These are phyloP conservation scores for Camelus dromedarius DNA, from an alignment of 2,113 vertebrate species.

Conservation along the genomic window DNA sequence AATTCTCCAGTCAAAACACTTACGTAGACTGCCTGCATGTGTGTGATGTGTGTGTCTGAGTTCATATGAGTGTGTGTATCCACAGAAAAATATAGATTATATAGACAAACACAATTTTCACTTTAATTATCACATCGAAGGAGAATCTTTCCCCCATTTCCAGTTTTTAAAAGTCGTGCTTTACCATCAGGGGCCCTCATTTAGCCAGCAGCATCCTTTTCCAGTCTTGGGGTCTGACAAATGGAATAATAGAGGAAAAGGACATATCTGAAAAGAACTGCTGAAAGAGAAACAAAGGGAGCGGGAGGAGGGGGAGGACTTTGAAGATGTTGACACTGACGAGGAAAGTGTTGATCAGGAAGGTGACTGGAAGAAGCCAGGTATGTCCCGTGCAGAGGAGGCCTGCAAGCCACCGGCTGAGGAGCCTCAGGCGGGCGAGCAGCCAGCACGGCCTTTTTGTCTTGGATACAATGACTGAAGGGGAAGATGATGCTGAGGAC, in stretches of 20 bases:
- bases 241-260: conserved; percentile 87
- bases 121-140: neutral
- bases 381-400: conserved; percentile 38
- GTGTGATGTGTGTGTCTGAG: neutral
- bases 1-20: neutral
- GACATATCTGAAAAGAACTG: conserved; percentile 81
- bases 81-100: neutral
- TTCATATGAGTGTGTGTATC: neutral
- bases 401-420: neutral
- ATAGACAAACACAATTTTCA: neutral
- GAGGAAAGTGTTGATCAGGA: neutral
- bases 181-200: conserved; percentile 86
- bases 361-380: neutral
- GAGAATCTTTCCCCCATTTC: neutral
- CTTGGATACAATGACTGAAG: conserved; percentile 75
- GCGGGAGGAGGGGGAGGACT: conserved; percentile 11
- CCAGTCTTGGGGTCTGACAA: conserved; percentile 89
- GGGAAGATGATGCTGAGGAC: conserved; percentile 91
- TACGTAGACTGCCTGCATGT: neutral
- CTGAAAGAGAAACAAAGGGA: conserved; percentile 46
- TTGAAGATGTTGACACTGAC: conserved; percentile 44
- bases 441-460: neutral
- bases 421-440: conserved; percentile 51
- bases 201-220: conserved; percentile 90
- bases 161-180: neutral